phyloP scores from a whole-genome alignment of 2,113 vertebrate genomes.

The Corythornis madagascariensis region DNA sequence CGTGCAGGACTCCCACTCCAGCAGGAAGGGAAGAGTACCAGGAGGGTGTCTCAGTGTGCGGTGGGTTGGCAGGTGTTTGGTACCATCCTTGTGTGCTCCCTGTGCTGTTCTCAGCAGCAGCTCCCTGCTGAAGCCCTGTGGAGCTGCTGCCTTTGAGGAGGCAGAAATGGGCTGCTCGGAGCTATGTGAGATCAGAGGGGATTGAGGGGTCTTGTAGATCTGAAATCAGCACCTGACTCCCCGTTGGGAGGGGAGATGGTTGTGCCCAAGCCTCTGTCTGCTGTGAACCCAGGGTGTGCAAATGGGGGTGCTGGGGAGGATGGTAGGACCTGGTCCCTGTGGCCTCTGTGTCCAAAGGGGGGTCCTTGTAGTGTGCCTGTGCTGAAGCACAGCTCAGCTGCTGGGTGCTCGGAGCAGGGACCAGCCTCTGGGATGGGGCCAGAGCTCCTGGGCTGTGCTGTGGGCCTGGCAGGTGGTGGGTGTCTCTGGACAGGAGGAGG shows the following conservation, averaged over 20 bases:
- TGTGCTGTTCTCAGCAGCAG: background rate
- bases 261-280: background rate
- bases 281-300: background rate
- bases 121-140: background rate
- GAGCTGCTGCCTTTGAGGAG: background rate
- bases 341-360: background rate
- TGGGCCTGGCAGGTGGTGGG: too few relatives aligned
- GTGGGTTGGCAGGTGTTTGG: slow-evolving; percentile 4
- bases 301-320: background rate
- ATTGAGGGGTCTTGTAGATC: background rate
- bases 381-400: background rate
- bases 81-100: background rate
- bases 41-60: background rate
- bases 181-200: background rate
- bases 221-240: background rate
- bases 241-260: background rate
- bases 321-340: background rate
- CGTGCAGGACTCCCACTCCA: background rate
- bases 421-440: too few relatives aligned
- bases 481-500: background rate
- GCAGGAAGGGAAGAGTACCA: background rate
- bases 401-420: background rate
- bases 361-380: fast-evolving
- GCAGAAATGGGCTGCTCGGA: background rate
- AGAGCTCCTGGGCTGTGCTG: background rate